These are phyloP conservation scores for Plecotus auritus DNA, from an alignment of 2,113 vertebrate genomes.

Conservation along the genomic window DNA sequence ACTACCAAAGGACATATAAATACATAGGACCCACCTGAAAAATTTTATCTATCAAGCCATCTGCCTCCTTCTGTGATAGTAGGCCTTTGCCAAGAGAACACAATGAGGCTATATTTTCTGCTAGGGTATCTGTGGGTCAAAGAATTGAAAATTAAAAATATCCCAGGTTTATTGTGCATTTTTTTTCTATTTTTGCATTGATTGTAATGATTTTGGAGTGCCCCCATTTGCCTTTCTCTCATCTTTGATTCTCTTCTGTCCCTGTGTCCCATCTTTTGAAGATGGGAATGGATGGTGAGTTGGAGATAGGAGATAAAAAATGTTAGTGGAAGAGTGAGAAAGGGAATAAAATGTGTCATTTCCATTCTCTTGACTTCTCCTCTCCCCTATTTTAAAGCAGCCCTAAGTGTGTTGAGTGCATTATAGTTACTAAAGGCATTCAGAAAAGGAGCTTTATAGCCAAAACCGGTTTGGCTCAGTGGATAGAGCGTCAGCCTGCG, in stretches of 20 bases:
- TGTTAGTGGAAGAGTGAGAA: background rate
- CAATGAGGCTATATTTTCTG: background rate
- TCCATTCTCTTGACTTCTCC: background rate
- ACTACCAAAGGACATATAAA: background rate
- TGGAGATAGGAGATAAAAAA: background rate
- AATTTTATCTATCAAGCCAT: background rate
- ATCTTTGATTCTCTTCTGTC: background rate
- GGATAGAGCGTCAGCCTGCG: no score
- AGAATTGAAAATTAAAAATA: background rate
- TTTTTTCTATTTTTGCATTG: background rate
- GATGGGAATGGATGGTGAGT: background rate
- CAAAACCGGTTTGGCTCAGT: no score
- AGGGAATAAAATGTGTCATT: background rate
- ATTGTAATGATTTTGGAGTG: background rate
- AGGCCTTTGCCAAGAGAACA: background rate
- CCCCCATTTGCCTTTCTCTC: background rate
- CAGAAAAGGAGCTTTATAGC: background rate
- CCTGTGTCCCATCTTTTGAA: background rate
- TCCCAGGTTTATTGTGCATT: background rate
- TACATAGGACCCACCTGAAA: background rate
- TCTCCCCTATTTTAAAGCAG: background rate
- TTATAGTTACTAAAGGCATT: background rate
- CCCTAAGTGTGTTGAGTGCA: background rate
- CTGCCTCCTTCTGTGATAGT: background rate
- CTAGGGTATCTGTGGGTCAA: background rate